These are phyloP conservation scores for Julus scandinavius DNA, from an alignment of 2,888 invertebrate genomes.

Conservation along the genomic window DNA sequence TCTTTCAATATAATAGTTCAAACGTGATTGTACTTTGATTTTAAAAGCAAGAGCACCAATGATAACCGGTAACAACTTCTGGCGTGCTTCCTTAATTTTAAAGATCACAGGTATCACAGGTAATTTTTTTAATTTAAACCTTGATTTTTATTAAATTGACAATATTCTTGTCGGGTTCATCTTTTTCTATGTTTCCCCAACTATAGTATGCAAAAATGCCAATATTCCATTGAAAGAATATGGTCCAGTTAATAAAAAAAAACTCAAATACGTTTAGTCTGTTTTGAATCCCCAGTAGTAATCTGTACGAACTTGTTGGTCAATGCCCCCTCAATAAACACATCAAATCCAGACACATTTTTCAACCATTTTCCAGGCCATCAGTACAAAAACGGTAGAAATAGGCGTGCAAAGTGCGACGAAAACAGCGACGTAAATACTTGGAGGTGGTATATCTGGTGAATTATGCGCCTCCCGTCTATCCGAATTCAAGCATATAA, in stretches of 20 bases:
- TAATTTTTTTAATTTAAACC: no score
- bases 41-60: no score
- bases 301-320: not conserved
- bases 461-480: conserved; percentile 7
- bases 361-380: conserved; percentile 13
- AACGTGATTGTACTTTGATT: no score
- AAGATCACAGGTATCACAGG: no score
- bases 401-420: not conserved
- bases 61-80: no score
- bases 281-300: not conserved
- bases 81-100: no score
- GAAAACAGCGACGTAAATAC: not conserved
- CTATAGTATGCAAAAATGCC: no score
- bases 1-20: no score
- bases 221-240: no score
- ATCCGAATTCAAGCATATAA: conserved; percentile 42
- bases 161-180: no score
- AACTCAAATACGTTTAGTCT: not conserved
- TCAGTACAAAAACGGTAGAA: not conserved
- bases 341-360: conserved; percentile 8
- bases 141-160: no score
- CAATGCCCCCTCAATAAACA: not conserved
- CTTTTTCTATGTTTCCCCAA: no score
- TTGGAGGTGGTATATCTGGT: conserved; percentile 1
- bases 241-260: not conserved